These are phyloP conservation scores for Brenthis ino DNA, from an alignment of 2,888 invertebrate genomes.

Conservation along the genomic window DNA sequence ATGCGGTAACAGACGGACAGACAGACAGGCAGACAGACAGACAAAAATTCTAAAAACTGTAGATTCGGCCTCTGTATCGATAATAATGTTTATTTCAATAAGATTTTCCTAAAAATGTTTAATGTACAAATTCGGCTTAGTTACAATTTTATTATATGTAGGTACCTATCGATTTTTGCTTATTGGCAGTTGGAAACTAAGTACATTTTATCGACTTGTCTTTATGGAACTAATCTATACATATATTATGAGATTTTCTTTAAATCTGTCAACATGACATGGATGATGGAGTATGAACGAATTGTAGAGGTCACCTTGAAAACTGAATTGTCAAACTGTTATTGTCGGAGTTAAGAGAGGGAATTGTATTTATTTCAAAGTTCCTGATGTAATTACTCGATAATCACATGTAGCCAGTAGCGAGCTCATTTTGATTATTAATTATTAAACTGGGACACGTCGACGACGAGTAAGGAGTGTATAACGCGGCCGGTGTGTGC, in stretches of 20 bases:
- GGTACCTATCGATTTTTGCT: too few species aligned
- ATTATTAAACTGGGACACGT: too few species aligned
- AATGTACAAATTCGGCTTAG: too few species aligned
- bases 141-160: too few species aligned
- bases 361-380: slow-evolving; percentile 20
- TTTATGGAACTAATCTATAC: background rate
- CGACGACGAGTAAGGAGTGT: background rate
- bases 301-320: slow-evolving; percentile 26
- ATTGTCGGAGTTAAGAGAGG: slow-evolving; percentile 20
- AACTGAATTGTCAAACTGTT: slow-evolving; percentile 20
- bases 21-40: too few species aligned
- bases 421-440: background rate
- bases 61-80: too few species aligned
- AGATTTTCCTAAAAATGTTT: too few species aligned
- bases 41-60: too few species aligned
- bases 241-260: background rate
- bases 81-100: too few species aligned
- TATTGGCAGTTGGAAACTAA: too few species aligned
- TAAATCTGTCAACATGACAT: slow-evolving; percentile 20
- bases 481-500: background rate
- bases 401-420: background rate
- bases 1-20: too few species aligned
- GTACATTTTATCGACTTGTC: too few species aligned
- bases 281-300: slow-evolving; percentile 11
- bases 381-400: background rate